Conservation (phyloP, 2,888 invertebrate species). For the Thymelicus sylvestris region DNA sequence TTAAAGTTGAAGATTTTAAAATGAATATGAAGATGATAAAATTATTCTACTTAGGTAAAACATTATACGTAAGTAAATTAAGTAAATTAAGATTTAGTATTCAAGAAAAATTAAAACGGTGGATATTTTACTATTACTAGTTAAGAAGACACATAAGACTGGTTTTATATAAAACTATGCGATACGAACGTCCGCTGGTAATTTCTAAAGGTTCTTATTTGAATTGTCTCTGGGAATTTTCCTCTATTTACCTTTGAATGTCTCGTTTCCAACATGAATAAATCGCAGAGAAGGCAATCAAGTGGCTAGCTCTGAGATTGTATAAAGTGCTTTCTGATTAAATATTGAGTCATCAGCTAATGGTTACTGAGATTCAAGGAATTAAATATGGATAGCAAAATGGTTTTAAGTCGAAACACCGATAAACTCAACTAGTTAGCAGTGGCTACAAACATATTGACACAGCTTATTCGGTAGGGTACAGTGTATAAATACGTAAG, state of each 20-base stretch:
- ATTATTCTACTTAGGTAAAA: too few relatives aligned
- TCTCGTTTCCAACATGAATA: slow-evolving; percentile 18
- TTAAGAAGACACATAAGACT: neutral
- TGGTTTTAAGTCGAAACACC: slow-evolving; percentile 45
- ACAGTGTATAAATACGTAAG: too few relatives aligned
- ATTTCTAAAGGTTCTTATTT: slow-evolving; percentile 6
- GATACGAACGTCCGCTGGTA: neutral
- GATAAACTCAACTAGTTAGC: neutral
- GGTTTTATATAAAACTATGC: neutral
- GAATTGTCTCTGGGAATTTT: slow-evolving; percentile 5
- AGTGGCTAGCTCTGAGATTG: slow-evolving; percentile 25
- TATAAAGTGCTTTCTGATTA: slow-evolving; percentile 54
- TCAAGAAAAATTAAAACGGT: too few relatives aligned
- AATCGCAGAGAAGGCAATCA: slow-evolving; percentile 15
- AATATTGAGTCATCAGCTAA: slow-evolving; percentile 61
- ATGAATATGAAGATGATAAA: too few relatives aligned
- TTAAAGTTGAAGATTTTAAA: too few relatives aligned
- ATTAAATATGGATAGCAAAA: slow-evolving; percentile 56
- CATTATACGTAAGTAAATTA: too few relatives aligned
- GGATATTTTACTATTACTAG: slow-evolving; percentile 39
- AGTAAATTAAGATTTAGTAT: too few relatives aligned
- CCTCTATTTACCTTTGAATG: slow-evolving; percentile 10
- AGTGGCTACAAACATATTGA: neutral
- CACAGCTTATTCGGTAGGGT: too few relatives aligned
- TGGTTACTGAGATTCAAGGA: slow-evolving; percentile 51